Percentiles rank a stretch among this genome's conserved stretches.
Conservation (phyloP, 2,797 vertebrate genomes). For the Rhynchotus rufescens region DNA sequence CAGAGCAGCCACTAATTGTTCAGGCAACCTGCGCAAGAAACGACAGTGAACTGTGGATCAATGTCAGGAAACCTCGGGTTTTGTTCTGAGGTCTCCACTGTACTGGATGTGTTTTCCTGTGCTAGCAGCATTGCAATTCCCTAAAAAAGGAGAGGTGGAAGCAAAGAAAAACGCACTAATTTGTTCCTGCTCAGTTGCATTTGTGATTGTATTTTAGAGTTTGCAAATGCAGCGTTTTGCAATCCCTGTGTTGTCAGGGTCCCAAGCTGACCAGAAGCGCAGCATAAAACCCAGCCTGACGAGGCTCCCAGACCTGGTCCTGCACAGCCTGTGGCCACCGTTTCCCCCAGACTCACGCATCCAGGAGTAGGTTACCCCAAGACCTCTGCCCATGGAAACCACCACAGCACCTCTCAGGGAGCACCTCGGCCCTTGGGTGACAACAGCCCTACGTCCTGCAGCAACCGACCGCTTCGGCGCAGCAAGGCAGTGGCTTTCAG, state of each 20-base stretch:
- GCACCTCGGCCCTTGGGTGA: rapidly evolving
- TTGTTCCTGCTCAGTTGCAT: not conserved
- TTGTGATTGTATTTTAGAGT: not conserved
- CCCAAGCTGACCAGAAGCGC: not conserved
- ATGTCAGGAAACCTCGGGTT: not conserved
- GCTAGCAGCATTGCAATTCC: not conserved
- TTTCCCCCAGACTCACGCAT: not conserved
- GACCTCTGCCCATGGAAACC: not conserved
- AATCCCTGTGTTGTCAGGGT: not conserved
- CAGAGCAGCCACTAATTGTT: not conserved
- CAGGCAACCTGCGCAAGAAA: not conserved
- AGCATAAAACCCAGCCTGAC: not conserved
- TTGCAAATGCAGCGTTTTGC: not conserved
- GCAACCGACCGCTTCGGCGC: not conserved
- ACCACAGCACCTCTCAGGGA: not conserved
- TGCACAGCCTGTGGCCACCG: not conserved
- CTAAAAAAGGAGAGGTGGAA: too few relatives aligned
- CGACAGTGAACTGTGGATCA: not conserved
- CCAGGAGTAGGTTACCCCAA: not conserved
- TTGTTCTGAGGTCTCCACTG: not conserved
- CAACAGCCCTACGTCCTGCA: rapidly evolving
- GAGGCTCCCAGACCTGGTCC: not conserved
- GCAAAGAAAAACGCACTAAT: not conserved
- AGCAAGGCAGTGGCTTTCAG: rapidly evolving
- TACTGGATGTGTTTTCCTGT: not conserved